Conservation (phyloP, 2,113 vertebrate genomes). For the Aplodontia rufa region DNA sequence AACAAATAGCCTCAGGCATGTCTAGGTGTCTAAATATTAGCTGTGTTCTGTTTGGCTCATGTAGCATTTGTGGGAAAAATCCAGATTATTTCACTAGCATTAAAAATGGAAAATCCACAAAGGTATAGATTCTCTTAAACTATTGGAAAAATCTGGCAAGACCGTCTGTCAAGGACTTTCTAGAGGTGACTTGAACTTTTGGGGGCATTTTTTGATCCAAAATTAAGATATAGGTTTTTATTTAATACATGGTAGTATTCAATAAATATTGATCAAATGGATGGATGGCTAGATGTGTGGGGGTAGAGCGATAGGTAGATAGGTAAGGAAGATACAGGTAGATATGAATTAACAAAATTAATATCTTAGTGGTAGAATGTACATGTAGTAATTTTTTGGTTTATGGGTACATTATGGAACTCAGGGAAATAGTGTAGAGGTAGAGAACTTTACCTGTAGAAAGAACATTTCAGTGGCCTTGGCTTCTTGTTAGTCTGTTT, state of each 20-base stretch:
- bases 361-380: not conserved
- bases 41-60: not conserved
- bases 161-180: not conserved
- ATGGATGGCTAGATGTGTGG: not conserved
- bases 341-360: not conserved
- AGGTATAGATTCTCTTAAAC: constrained; percentile 26
- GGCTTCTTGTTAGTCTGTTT: not conserved
- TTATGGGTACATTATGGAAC: not conserved
- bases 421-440: not conserved
- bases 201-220: not conserved
- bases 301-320: not conserved
- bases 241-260: not conserved
- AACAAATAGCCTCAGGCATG: not conserved
- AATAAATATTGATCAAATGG: not conserved
- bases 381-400: not conserved
- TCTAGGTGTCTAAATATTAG: not conserved
- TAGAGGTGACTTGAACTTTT: not conserved
- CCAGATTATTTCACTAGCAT: not conserved
- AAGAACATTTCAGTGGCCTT: not conserved
- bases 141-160: constrained; percentile 1
- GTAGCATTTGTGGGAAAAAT: not conserved
- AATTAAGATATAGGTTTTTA: not conserved
- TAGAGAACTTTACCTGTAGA: not conserved
- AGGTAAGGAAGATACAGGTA: not conserved
- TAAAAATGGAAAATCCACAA: constrained; percentile 4